These are phyloP conservation scores for Carcharodon carcharias DNA, from an alignment of 2,797 vertebrate species.

Conservation along the genomic window DNA sequence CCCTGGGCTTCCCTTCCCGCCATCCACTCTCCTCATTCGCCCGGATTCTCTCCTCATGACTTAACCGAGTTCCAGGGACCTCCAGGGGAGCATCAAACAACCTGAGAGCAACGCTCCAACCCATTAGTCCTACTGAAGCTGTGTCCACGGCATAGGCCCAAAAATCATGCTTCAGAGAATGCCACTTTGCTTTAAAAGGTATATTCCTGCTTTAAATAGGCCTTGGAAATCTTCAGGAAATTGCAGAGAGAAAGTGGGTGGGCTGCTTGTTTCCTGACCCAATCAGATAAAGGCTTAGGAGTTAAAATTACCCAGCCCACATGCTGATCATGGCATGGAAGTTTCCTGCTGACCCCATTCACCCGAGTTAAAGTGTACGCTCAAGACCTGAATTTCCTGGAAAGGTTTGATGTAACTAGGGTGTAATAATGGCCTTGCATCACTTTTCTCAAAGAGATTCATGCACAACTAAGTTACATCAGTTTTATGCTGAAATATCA, in stretches of 20 bases:
- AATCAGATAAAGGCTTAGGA: neutral
- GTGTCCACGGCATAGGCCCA: neutral
- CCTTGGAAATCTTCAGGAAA: neutral
- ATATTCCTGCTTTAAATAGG: neutral
- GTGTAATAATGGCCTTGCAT: neutral
- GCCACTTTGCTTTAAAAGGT: neutral
- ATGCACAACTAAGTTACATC: neutral
- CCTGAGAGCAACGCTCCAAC: no score
- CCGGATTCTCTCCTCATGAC: neutral
- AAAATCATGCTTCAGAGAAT: neutral
- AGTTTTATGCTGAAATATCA: neutral
- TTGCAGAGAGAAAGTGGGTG: neutral
- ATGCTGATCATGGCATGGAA: neutral
- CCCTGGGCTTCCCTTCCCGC: no score
- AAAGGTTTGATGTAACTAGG: neutral
- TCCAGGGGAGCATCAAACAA: neutral
- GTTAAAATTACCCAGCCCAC: neutral
- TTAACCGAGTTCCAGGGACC: neutral
- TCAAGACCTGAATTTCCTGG: neutral
- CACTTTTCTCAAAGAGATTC: neutral
- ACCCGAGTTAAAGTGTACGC: neutral
- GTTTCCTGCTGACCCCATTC: neutral
- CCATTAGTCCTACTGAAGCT: neutral
- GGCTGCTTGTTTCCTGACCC: neutral
- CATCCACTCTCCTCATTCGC: neutral